Percentiles rank a stretch among this genome's conserved stretches.
These are phyloP conservation scores for Morpho achilles DNA, from an alignment of 2,888 invertebrate genomes.

Conservation along the genomic window DNA sequence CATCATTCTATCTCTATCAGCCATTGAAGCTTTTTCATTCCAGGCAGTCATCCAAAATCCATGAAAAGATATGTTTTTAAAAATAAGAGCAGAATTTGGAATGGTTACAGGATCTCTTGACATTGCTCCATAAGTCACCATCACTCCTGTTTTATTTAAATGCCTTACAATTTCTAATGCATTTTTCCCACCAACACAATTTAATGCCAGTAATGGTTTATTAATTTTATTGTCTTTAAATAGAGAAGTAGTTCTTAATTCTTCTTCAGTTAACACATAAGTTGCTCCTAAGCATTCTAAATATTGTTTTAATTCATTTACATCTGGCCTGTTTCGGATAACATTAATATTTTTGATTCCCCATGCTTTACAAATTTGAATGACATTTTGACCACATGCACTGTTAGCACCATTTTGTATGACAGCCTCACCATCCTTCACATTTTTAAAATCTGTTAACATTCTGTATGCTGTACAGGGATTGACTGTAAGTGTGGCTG, in stretches of 20 bases:
- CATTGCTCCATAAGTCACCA: conserved; percentile 99
- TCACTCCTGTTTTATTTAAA: conserved; percentile 85
- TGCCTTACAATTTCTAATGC: conserved; percentile 91
- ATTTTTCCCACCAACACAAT: conserved; percentile 97
- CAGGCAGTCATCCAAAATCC: conserved; percentile 99
- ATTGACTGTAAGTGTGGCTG: conserved; percentile 95
- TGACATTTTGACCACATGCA: conserved; percentile 96
- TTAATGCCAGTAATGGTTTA: conserved; percentile 91
- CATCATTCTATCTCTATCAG: conserved; percentile 86
- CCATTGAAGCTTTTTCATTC: conserved; percentile 82
- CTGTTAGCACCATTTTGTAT: conserved; percentile 99
- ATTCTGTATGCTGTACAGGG: conserved; percentile 98
- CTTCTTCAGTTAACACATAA: conserved; percentile 86
- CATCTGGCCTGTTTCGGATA: conserved; percentile 89
- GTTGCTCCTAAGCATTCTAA: conserved; percentile 90
- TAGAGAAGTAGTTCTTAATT: conserved; percentile 56
- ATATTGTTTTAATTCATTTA: conserved; percentile 83
- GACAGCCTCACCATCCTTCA: conserved; percentile 87
- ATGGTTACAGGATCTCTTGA: conserved; percentile 94
- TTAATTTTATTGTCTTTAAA: conserved; percentile 72
- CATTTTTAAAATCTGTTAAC: conserved; percentile 91
- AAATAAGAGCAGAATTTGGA: conserved; percentile 88
- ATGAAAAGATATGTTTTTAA: conserved; percentile 89
- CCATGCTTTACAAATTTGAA: conserved; percentile 92
- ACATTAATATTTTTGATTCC: conserved; percentile 90